These are phyloP conservation scores for Caenorhabditis macrosperma DNA, from an alignment of 2,888 invertebrate genomes.

Conservation along the genomic window DNA sequence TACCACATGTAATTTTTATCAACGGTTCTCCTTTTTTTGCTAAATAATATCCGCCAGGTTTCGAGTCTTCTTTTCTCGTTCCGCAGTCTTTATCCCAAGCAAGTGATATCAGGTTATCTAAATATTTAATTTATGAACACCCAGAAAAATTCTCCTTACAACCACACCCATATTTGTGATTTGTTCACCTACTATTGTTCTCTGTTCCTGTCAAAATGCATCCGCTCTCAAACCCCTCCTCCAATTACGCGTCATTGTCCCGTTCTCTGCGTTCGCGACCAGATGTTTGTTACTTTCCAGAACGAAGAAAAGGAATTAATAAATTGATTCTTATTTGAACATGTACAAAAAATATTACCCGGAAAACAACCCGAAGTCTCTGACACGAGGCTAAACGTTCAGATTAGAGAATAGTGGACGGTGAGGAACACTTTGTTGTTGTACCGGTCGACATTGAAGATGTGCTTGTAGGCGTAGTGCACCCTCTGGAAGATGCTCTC, in stretches of 20 bases:
- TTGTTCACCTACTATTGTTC: not conserved
- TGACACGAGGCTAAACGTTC: not conserved
- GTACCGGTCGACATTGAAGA: slow-evolving; percentile 65
- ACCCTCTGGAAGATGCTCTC: slow-evolving; percentile 30
- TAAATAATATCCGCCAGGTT: not conserved
- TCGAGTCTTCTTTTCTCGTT: not conserved
- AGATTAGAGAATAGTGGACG: slow-evolving; percentile 55
- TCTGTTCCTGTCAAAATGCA: not conserved
- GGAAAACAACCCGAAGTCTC: not conserved
- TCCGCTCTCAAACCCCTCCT: not conserved
- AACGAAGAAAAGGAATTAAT: slow-evolving; percentile 3
- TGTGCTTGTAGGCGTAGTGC: slow-evolving; percentile 45
- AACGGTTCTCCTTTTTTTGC: slow-evolving; percentile 6
- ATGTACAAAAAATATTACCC: slow-evolving; percentile 1
- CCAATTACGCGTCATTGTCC: slow-evolving; percentile 4
- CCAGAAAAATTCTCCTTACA: not conserved
- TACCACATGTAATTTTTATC: not conserved
- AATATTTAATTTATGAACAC: slow-evolving; percentile 3
- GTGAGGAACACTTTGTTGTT: slow-evolving; percentile 63
- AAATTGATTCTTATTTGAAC: slow-evolving; percentile 1
- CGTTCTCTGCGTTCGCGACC: not conserved
- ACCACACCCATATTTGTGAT: no score
- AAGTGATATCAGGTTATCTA: slow-evolving; percentile 3
- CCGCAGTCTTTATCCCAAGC: not conserved
- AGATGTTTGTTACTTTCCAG: not conserved